Evolutionary conservation across 2,797 vertebrate species (phyloP).

Genomic region (Simalia tracyae): DNA sequence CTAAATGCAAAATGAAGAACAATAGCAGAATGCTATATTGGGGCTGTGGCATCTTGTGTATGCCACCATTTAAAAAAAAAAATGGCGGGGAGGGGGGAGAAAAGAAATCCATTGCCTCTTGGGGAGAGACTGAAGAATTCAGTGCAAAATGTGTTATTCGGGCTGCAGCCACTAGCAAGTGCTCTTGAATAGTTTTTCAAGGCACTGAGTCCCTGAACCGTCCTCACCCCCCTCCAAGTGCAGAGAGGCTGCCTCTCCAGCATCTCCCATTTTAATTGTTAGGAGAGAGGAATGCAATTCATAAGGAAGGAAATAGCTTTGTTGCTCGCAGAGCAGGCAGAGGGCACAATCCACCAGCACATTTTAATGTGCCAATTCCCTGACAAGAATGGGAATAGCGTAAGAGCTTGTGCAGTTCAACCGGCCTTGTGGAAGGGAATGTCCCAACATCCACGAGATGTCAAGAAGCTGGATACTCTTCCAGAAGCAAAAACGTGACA

Average conservation of each 20-base stretch:
- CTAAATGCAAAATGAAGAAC: slow-evolving; percentile 59
- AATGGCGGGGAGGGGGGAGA: neutral
- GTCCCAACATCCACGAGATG: neutral
- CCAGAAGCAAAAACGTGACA: neutral
- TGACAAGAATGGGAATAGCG: neutral
- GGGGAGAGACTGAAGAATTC: neutral
- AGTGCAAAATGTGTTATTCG: slow-evolving; percentile 73
- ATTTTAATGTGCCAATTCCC: neutral
- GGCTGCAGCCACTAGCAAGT: slow-evolving; percentile 85
- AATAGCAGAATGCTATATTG: slow-evolving; percentile 21
- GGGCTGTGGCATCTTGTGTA: slow-evolving; percentile 24
- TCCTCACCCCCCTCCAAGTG: slow-evolving; percentile 28
- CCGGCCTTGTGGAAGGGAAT: neutral
- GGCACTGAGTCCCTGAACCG: slow-evolving; percentile 45
- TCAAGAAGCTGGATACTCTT: neutral
- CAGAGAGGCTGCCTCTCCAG: slow-evolving; percentile 10
- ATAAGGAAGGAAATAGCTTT: slow-evolving; percentile 44
- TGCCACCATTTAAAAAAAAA: neutral
- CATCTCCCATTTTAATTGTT: slow-evolving; percentile 71
- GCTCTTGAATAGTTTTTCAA: slow-evolving; percentile 88
- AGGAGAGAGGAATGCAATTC: slow-evolving; percentile 69
- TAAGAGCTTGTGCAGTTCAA: neutral
- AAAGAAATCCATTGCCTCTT: slow-evolving; percentile 3
- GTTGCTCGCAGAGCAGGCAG: slow-evolving; percentile 53
- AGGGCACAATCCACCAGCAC: neutral